Percentiles rank a stretch among this genome's conserved stretches.
These are phyloP conservation scores for Rhopilema esculentum DNA, from an alignment of 30 jellyfish, hydroid and myxozoan species.

Conservation along the genomic window DNA sequence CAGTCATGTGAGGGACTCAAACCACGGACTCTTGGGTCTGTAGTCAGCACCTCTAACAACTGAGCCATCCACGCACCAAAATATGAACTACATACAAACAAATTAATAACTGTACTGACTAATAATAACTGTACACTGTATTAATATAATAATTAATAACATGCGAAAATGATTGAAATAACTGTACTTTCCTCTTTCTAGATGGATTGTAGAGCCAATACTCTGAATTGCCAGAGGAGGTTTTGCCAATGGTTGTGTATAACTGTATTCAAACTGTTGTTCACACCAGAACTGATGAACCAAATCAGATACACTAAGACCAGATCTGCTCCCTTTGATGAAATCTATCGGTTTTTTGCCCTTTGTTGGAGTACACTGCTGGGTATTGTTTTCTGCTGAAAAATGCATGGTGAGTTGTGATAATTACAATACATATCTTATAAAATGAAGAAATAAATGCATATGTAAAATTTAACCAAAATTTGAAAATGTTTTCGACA, in stretches of 20 bases:
- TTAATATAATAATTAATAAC: not conserved
- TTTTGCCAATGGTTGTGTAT: conserved; percentile 17
- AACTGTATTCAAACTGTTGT: conserved; percentile 62
- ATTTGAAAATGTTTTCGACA: too few relatives aligned
- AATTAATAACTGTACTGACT: too few relatives aligned
- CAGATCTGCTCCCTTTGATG: conserved; percentile 20
- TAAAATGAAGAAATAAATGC: not conserved
- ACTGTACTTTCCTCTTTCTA: conserved; percentile 63
- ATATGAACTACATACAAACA: too few relatives aligned
- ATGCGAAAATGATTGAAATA: not conserved
- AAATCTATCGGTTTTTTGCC: conserved; percentile 21
- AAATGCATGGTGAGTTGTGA: too few relatives aligned
- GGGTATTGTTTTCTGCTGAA: too few relatives aligned
- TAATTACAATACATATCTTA: too few relatives aligned
- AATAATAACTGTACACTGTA: not conserved
- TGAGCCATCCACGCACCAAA: too few relatives aligned
- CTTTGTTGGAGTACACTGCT: too few relatives aligned
- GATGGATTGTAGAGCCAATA: conserved; percentile 54
- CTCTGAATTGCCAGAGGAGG: conserved; percentile 29
- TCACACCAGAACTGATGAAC: conserved; percentile 75
- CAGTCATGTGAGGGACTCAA: too few relatives aligned
- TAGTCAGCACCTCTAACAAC: too few relatives aligned
- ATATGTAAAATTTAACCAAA: too few relatives aligned
- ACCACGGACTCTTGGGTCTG: too few relatives aligned
- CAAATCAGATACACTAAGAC: conserved; percentile 61